Evolutionary conservation across 2,113 vertebrate genomes (phyloP), one percentile per base, ranked within the genome.

Genomic region (Rhynchomys soricoides): DNA sequence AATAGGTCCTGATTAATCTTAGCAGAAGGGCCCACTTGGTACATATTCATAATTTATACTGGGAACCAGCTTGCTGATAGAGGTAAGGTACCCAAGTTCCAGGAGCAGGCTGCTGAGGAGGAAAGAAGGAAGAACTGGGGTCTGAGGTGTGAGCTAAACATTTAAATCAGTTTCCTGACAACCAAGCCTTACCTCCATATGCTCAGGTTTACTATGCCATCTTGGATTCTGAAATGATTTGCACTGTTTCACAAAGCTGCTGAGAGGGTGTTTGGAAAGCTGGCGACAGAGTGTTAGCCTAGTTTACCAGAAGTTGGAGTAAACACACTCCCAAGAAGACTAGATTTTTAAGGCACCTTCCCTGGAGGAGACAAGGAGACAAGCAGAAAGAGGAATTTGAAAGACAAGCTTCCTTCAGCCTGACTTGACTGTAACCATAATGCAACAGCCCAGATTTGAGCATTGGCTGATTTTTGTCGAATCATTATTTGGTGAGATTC

Each of bases 21-120:
- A 95, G 96, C 96, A 24, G 96, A 94, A 95, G 86, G 31, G 64
- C 59, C 74, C 52, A 82, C 77, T 91, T 64, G 96, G 97, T 95
- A 95, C 86, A 92, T 92, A 97, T 96, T 95, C 96, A 97, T 95
- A 97, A 98, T 98, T 97, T 97, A 96, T 93, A 96, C 89, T 26
- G 57, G 71, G 43, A 97, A 93, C 86, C 95, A 87, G 89, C 82
- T 95, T 96, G 94, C 73, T 96, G 86, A 91, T 19, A 86, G 94
- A 98, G 85, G 88, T 90, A 50, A 85, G 66, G 52, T 82, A 96
- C 85, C 85, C 85, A 45, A 91, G 71, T 86, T 29, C 62, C 26
- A 81, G 66, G 73, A 31, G 26, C 19, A 10, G 22, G 6, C 34
- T 52, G 55, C 15, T 37, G 93, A 86, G 71, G 59, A 37, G 89